phyloP scores from a whole-genome alignment of 2,888 invertebrate genomes.

The Phania funesta region DNA sequence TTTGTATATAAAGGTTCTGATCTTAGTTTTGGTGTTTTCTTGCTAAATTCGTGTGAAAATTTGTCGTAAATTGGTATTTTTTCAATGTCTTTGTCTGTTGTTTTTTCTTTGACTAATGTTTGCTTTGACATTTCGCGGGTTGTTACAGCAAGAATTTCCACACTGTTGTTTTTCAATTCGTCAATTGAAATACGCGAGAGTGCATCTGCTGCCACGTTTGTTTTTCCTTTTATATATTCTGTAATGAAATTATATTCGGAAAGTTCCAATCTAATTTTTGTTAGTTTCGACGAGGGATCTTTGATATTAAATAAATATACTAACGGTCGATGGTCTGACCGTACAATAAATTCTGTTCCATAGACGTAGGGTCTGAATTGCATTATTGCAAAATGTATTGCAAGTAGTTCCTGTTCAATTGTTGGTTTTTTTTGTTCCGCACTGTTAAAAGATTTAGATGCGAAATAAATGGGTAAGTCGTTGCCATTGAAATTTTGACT shows the following conservation, averaged over 20 bases:
- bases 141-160: constrained; percentile 9
- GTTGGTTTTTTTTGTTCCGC: constrained; percentile 27
- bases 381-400: background rate
- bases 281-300: too few relatives aligned
- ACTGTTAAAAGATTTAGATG: constrained; percentile 27
- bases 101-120: background rate
- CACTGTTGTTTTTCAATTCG: constrained; percentile 25
- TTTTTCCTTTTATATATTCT: constrained; percentile 64
- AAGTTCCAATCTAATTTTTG: too few relatives aligned
- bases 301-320: constrained; percentile 28
- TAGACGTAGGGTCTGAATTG: constrained; percentile 68
- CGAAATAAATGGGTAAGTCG: constrained; percentile 31
- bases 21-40: constrained; percentile 22
- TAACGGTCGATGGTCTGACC: constrained; percentile 40
- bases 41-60: constrained; percentile 14
- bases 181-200: constrained; percentile 51
- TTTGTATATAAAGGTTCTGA: background rate
- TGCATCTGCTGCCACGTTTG: constrained; percentile 65
- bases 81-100: background rate
- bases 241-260: too few relatives aligned
- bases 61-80: constrained; percentile 7
- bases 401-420: constrained; percentile 25
- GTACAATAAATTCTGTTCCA: constrained; percentile 58
- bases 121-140: constrained; percentile 16
- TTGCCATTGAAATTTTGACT: constrained; percentile 24